phyloP scores from a whole-genome alignment of 2,797 vertebrate genomes.

The Setipinna tenuifilis region DNA sequence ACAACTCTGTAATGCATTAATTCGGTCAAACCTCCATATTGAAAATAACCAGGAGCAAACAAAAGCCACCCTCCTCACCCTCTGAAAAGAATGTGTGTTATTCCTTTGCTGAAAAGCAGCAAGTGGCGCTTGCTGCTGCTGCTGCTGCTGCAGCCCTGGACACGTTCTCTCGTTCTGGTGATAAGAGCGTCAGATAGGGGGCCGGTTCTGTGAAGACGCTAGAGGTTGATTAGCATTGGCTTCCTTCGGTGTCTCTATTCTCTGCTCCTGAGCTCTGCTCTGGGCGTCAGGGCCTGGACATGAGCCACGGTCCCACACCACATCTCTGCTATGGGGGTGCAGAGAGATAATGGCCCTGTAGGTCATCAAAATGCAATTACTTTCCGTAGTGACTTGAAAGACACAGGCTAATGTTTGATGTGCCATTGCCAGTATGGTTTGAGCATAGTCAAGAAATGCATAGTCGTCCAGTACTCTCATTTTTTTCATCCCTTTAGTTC shows the following conservation, averaged over 20 bases:
- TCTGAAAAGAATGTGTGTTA: background rate
- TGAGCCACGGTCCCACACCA: conserved; percentile 21
- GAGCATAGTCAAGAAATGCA: conserved; percentile 24
- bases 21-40: background rate
- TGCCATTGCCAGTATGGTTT: conserved; percentile 12
- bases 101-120: background rate
- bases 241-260: conserved; percentile 26
- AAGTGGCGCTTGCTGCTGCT: background rate
- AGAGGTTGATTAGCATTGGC: conserved; percentile 33
- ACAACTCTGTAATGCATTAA: background rate
- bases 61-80: background rate
- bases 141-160: background rate
- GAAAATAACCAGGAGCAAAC: background rate
- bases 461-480: background rate
- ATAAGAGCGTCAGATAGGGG: conserved; percentile 35
- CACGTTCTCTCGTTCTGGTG: conserved; percentile 21
- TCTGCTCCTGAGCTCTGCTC: conserved; percentile 31
- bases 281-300: background rate
- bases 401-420: conserved; percentile 49
- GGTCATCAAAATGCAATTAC: conserved; percentile 59
- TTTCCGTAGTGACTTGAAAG: conserved; percentile 55
- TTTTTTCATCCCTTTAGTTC: background rate
- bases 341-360: conserved; percentile 50
- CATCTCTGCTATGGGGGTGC: conserved; percentile 39
- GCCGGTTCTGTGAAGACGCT: conserved; percentile 8